A percentile compares a stretch with the other conserved stretches of the same genome.
These are phyloP conservation scores for Pseudomyrmex dendroicus DNA, from an alignment of 1,140 invertebrate species.

Conservation along the genomic window DNA sequence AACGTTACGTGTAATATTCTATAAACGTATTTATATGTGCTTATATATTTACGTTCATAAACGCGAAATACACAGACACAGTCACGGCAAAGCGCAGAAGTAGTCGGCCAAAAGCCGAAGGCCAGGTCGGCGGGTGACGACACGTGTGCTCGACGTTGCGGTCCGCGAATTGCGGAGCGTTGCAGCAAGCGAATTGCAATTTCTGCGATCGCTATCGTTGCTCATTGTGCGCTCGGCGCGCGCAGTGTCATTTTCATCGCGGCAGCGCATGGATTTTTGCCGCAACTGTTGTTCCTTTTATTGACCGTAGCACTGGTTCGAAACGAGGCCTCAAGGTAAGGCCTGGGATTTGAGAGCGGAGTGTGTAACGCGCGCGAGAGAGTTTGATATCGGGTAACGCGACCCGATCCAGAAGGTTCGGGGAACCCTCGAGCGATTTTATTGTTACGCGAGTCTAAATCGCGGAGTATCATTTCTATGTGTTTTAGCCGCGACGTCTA, in stretches of 20 bases:
- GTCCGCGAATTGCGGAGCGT: conserved; percentile 1
- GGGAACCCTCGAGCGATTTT: conserved; percentile 49
- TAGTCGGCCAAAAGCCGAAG: conserved; percentile 30
- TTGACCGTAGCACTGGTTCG: background rate
- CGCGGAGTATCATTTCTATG: conserved; percentile 3
- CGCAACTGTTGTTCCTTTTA: conserved; percentile 11
- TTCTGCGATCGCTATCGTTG: conserved; percentile 34
- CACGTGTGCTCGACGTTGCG: conserved; percentile 35
- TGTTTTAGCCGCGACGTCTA: conserved; percentile 1
- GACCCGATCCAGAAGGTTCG: conserved; percentile 36
- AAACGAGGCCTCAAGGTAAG: conserved; percentile 48
- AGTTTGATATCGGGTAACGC: conserved; percentile 44
- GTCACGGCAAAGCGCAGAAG: background rate
- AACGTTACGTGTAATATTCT: background rate
- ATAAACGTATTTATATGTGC: no score
- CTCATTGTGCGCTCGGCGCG: conserved; percentile 16
- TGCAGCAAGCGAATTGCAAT: conserved; percentile 32
- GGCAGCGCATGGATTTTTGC: conserved; percentile 21
- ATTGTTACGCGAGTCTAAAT: conserved; percentile 35
- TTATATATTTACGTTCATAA: background rate
- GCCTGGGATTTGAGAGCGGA: conserved; percentile 23
- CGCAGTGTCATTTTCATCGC: conserved; percentile 30
- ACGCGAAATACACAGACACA: background rate
- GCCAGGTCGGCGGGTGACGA: conserved; percentile 17
- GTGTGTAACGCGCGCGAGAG: background rate